Percentiles rank a stretch among this genome's conserved stretches.
phyloP scores from a whole-genome alignment of 2,888 invertebrate genomes.

The Zaprionus obscuricornis region DNA sequence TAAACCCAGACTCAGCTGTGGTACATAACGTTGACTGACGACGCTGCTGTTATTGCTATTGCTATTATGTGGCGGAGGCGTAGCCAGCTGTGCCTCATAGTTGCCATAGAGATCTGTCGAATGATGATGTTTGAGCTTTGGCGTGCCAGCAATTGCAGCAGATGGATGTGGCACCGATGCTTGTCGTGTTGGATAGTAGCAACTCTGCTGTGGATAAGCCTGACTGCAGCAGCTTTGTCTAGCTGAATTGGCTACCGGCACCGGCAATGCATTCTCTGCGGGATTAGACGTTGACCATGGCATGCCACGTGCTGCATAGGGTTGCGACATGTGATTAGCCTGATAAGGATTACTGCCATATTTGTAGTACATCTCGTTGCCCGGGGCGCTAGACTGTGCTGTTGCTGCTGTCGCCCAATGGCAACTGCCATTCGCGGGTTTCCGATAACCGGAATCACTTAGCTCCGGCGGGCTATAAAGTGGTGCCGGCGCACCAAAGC shows the following conservation, averaged over 20 bases:
- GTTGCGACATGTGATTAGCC: slow-evolving; percentile 39
- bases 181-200: slow-evolving; percentile 69
- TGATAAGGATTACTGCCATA: slow-evolving; percentile 63
- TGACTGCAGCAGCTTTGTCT: slow-evolving; percentile 77
- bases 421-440: slow-evolving; percentile 50
- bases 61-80: slow-evolving; percentile 10
- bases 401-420: slow-evolving; percentile 44
- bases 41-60: slow-evolving; percentile 1
- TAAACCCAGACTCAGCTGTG: slow-evolving; percentile 30
- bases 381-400: slow-evolving; percentile 32
- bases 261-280: slow-evolving; percentile 27
- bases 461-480: slow-evolving; percentile 61
- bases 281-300: slow-evolving; percentile 24
- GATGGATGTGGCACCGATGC: slow-evolving; percentile 24
- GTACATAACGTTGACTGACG: slow-evolving; percentile 44
- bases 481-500: slow-evolving; percentile 46
- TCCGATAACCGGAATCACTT: slow-evolving; percentile 58
- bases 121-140: slow-evolving; percentile 74
- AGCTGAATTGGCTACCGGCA: too few relatives aligned
- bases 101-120: slow-evolving; percentile 74
- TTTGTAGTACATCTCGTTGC: slow-evolving; percentile 58
- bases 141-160: slow-evolving; percentile 17
- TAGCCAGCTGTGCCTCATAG: slow-evolving; percentile 47
- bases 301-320: slow-evolving; percentile 58
- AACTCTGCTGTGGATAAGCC: slow-evolving; percentile 68